These are phyloP conservation scores for Tetrao urogallus DNA, from an alignment of 2,113 vertebrate species.

Conservation along the genomic window DNA sequence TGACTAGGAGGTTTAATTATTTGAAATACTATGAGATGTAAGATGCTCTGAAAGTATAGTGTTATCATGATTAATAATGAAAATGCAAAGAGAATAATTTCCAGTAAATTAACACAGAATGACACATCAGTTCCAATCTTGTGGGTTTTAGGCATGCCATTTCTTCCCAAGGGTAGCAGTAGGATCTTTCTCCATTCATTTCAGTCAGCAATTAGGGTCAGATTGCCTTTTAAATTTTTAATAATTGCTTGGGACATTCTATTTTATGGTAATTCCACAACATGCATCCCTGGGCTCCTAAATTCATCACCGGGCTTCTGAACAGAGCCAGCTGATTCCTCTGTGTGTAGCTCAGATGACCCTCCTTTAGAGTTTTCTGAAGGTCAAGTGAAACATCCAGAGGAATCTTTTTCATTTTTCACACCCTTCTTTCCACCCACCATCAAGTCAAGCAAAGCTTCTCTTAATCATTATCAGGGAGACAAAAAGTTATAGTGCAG, in stretches of 20 bases:
- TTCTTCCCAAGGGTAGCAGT: background rate
- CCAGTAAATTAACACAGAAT: constrained; percentile 20
- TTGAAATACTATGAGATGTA: background rate
- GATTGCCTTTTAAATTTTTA: constrained; percentile 76
- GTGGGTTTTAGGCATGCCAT: background rate
- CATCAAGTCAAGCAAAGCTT: constrained; percentile 68
- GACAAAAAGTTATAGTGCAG: constrained; percentile 73
- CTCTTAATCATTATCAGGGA: constrained; percentile 78
- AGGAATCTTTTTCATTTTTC: constrained; percentile 33
- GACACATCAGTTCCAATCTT: background rate
- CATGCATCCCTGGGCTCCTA: constrained; percentile 48
- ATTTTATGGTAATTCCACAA: constrained; percentile 65
- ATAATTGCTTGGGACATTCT: constrained; percentile 65
- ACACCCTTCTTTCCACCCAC: constrained; percentile 41
- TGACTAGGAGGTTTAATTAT: constrained; percentile 27
- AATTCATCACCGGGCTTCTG: constrained; percentile 52
- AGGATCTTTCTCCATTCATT: constrained; percentile 55
- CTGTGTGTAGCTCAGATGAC: background rate
- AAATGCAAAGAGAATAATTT: background rate
- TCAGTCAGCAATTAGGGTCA: constrained; percentile 57
- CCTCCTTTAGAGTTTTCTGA: constrained; percentile 50
- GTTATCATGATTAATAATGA: constrained; percentile 36
- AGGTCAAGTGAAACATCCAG: constrained; percentile 66
- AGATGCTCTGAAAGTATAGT: background rate
- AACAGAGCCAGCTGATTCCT: constrained; percentile 67